Conservation (phyloP, 2,797 vertebrate genomes). For the Otolemur crassicaudatus region DNA sequence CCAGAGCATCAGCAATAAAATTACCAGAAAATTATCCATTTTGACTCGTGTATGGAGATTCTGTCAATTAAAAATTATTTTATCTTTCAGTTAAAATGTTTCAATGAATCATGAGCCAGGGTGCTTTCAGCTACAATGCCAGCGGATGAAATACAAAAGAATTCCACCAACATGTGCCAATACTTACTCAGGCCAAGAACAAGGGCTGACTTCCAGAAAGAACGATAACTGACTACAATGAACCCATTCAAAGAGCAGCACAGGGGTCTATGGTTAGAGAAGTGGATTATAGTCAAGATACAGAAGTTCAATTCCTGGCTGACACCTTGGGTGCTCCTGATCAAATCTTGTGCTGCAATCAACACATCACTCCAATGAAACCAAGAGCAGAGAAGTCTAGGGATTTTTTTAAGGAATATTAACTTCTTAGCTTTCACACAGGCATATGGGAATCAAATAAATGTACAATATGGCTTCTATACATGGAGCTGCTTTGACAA, state of each 20-base stretch:
- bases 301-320: not conserved
- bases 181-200: not conserved
- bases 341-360: not conserved
- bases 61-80: constrained; percentile 75
- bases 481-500: not conserved
- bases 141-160: constrained; percentile 30
- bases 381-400: not conserved
- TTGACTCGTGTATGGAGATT: constrained; percentile 59
- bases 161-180: not conserved
- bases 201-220: not conserved
- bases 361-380: not conserved
- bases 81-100: constrained; percentile 67
- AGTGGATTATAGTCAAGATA: not conserved
- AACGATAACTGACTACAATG: not conserved
- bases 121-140: constrained; percentile 35
- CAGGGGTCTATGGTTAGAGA: not conserved
- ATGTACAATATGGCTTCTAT: not conserved
- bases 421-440: constrained; percentile 3
- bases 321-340: not conserved
- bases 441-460: not conserved
- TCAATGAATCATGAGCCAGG: constrained; percentile 12
- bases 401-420: constrained; percentile 23
- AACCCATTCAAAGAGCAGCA: not conserved
- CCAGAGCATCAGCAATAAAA: constrained; percentile 54
- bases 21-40: constrained; percentile 67